Conservation (phyloP, 2,113 vertebrate genomes). For the Paradoxurus hermaphroditus region DNA sequence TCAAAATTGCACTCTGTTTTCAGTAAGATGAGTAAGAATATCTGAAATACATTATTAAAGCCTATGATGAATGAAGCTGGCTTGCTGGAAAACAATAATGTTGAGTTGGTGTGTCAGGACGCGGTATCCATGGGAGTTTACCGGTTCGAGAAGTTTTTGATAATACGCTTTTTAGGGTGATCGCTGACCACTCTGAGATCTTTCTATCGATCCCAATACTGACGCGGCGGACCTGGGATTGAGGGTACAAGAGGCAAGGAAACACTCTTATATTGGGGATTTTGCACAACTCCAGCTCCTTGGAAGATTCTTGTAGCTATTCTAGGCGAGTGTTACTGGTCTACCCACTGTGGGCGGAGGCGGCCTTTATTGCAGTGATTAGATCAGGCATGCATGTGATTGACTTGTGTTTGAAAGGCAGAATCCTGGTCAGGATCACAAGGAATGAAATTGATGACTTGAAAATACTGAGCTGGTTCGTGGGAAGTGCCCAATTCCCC, state of each 20-base stretch:
- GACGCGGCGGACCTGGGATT: neutral
- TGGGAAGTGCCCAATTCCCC: neutral
- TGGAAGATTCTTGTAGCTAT: neutral
- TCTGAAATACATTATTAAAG: conserved; percentile 27
- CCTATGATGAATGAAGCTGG: neutral
- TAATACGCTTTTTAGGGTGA: neutral
- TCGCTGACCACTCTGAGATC: neutral
- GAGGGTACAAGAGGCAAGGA: neutral
- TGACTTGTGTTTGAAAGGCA: neutral
- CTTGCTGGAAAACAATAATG: neutral
- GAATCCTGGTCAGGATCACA: neutral
- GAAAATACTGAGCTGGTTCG: neutral
- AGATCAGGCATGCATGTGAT: neutral
- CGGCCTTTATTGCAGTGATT: neutral
- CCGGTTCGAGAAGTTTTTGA: neutral
- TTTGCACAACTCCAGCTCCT: neutral
- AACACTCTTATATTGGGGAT: neutral
- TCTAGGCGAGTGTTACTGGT: neutral
- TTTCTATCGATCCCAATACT: neutral
- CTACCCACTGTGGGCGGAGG: neutral
- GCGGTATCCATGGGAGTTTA: neutral
- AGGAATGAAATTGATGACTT: neutral
- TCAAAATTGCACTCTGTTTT: conserved; percentile 15
- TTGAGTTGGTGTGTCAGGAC: neutral
- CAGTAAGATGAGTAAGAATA: neutral